phyloP scores from a whole-genome alignment of 2,797 vertebrate genomes.

The Labroides dimidiatus region DNA sequence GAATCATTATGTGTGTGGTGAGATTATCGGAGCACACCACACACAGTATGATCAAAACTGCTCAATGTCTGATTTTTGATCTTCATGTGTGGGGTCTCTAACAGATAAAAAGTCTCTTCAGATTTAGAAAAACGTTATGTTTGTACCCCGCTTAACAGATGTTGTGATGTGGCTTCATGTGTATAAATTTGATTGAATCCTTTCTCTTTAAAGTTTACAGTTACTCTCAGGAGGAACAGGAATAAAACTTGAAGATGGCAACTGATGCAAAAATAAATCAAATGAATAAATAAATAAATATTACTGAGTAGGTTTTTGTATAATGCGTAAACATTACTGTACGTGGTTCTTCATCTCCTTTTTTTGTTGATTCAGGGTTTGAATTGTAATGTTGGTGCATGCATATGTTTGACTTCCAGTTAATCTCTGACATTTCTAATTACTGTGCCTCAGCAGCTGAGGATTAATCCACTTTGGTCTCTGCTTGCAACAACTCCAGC shows the following conservation, averaged over 20 bases:
- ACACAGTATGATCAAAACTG: no score
- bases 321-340: background rate
- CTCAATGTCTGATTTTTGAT: no score
- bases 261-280: background rate
- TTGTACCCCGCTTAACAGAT: no score
- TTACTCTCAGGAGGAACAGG: background rate
- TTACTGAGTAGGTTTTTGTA: background rate
- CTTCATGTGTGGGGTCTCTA: no score
- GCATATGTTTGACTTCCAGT: background rate
- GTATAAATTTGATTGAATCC: no score
- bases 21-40: no score
- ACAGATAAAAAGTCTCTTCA: no score
- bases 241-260: slow-evolving; percentile 2
- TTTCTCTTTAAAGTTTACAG: background rate
- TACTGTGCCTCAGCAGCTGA: background rate
- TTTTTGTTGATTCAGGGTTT: background rate
- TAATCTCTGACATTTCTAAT: background rate
- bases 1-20: no score
- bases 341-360: background rate
- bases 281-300: no score
- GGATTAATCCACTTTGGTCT: slow-evolving; percentile 8
- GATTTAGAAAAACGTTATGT: no score
- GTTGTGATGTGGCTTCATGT: background rate
- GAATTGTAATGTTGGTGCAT: background rate
- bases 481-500: background rate